Base-by-base conservation (phyloP, 2,888 invertebrate species). In the Drosophila anomalata region DNA sequence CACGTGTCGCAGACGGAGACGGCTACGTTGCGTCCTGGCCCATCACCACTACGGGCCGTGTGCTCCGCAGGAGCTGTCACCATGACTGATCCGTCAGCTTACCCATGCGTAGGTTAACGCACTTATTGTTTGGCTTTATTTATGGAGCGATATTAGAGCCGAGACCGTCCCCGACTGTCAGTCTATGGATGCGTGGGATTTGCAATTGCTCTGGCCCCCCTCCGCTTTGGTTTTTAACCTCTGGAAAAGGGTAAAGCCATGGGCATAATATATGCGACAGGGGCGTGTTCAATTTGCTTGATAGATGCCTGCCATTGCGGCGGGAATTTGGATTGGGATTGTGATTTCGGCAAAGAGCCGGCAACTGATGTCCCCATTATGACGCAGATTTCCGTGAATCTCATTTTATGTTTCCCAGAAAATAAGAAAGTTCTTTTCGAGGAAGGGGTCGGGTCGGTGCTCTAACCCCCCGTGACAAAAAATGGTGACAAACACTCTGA, bases 211-310 rank as follows among this genome's bases (percentile, higher is more conserved):
- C 20, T 39, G 54, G 24, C 36, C 48, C 24, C 36, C 44, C 36
- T n/a, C 36, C 5, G n/a, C n/a, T 12, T 12, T 12, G 33, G 33
- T 4, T 33, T 33, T 51, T 9, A 4, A 20, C 6, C 9, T 8
- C 12, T 12, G 26, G 41, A 17, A 24, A 41, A 51, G 33, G 73
- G 46, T 53, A 76, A 78, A 78, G 74, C 65, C 82, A 63, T 62
- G 61, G 58, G 57, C 66, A 59, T 79, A 61, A 80, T 72, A 46
- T 66, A 67, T 65, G 62, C 58, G 66, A 29, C 52, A 46, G 36
- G 62, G 83, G 86, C 86, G 77, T 79, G 75, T 63, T 51, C 78
- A 83, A 88, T 82, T 82, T 79, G 63, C 46, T 73, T 87, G 88
- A 88, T 86, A 75, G 70, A 87, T 88, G 86, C 42, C 55, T 55